Evolutionary conservation across 1,140 invertebrate species (phyloP), one percentile per base, ranked within the genome.

Genomic region (Acyrthosiphon pisum): DNA sequence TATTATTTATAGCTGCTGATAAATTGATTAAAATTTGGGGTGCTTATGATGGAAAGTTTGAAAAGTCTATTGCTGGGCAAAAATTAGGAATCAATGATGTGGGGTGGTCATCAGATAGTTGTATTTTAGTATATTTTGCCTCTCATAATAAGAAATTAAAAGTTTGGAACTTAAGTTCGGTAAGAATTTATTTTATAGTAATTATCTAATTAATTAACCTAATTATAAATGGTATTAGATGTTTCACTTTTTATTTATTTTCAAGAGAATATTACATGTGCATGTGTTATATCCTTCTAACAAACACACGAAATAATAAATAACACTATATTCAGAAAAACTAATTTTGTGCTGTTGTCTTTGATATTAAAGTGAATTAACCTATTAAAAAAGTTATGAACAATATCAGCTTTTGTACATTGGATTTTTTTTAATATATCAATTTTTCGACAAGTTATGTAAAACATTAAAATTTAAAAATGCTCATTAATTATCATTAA

Each of bases 121-220:
- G 98, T 94, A 96, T 99, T 76, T 96, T 99, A 87, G 99, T 99
- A 93, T 99, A n/a, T n/a, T n/a, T 98, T 95, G 99, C 99, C 56
- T 99, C 99, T 94, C 99, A 99, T 96, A 99, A 99, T 95, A 99
- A 99, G 96, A 99, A 99, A 22, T 96, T 99, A 76, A 99, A 99
- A 96, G 98, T 99, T 88, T 99, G 99, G 99, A 99, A 99, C 96
- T 96, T 99, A 92, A 98, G 97, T 95, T 98, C 98, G 81, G 97
- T 97, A 96, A 96, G 96, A 95, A 93, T 84, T 93, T 60, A 76
- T 41, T 93, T 90, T 48, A 46, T 20, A 37, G 20, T 90, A 20
- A 90, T 46, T 30, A 23, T 83, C 4, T 68, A 4, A 53, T 7
- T 53, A 22, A 53, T 22, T n/a, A n/a, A n/a, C 26, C 30, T 68